A percentile compares a stretch with the other conserved stretches of the same genome.
Conservation (phyloP, 1,140 invertebrate species). For the Bombus waltoni region DNA sequence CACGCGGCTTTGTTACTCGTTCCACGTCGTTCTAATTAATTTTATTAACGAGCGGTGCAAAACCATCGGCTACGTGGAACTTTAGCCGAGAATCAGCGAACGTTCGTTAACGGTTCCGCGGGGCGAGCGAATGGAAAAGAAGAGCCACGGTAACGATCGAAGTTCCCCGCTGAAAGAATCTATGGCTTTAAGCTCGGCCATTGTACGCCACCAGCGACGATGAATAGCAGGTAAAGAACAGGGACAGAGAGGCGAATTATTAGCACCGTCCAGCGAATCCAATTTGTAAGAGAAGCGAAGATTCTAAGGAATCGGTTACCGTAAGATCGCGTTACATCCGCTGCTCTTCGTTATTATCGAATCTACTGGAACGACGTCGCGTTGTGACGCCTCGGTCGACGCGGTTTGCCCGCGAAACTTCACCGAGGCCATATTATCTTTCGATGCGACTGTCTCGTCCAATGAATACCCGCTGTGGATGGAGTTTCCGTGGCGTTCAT, state of each 20-base stretch:
- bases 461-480: background rate
- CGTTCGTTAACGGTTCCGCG: constrained; percentile 57
- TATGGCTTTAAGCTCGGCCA: constrained; percentile 33
- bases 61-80: constrained; percentile 41
- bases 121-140: constrained; percentile 30
- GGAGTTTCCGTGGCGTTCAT: constrained; percentile 4
- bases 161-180: constrained; percentile 8
- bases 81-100: constrained; percentile 22
- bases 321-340: constrained; percentile 45
- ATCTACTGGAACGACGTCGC: background rate
- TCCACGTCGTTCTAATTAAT: constrained; percentile 61
- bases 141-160: constrained; percentile 55
- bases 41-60: constrained; percentile 62
- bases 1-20: constrained; percentile 27
- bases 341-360: constrained; percentile 23
- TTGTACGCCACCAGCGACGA: constrained; percentile 27
- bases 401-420: background rate
- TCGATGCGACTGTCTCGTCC: background rate
- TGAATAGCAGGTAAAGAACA: background rate
- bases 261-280: constrained; percentile 48
- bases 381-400: too few species aligned
- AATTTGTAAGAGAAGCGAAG: constrained; percentile 54
- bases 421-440: background rate
- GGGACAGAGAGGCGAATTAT: constrained; percentile 43
- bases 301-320: constrained; percentile 48